Base-by-base conservation (phyloP, 1,140 invertebrate genomes). In the Lasaia peninsularis region DNA sequence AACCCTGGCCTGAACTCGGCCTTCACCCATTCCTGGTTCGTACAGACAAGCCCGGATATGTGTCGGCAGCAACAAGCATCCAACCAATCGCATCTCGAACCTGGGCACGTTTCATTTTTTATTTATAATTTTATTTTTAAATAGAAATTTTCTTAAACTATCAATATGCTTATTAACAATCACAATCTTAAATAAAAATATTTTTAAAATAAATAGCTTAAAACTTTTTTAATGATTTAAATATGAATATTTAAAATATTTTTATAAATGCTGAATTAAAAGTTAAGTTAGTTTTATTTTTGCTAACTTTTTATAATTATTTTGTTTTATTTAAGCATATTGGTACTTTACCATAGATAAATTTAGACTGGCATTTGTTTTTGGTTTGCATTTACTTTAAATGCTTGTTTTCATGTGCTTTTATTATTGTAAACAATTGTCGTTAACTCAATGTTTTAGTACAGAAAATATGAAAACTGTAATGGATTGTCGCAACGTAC, bases 1-100 rank as follows among this genome's bases (percentile, higher is more conserved):
- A 88, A 85, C 63, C 85, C 82, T 21, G 82, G 82, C 62, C 76
- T 88, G 21, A 90, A 89, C 73, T 90, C 92, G 75, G 93, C 94
- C 75, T 96, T 96, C 91, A 94, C 94, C 78, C 95, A 96, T 92
- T 96, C 95, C 90, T 96, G 95, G 95, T 96, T 96, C 92, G 95
- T 96, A 94, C 95, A 90, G 88, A 84, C 95, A 92, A 94, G 94
- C 70, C 90, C 91, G 92, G 94, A 96, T 92, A 92, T 96, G 88
- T 96, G 94, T 94, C 93, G 94, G 80, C 91, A 91, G 87, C 85
- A 88, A 88, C 92, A 94, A 90, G 94, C 94, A 91, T 95, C 90
- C 71, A 91, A 91, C 87, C 91, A 91, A 84, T 93, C 94, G 92
- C 94, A 95, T 91, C 93, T 96, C 91, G 94, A 96, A 92, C 94